Evolutionary conservation across 1,140 invertebrate genomes (phyloP).

Genomic region (Diprion similis): DNA sequence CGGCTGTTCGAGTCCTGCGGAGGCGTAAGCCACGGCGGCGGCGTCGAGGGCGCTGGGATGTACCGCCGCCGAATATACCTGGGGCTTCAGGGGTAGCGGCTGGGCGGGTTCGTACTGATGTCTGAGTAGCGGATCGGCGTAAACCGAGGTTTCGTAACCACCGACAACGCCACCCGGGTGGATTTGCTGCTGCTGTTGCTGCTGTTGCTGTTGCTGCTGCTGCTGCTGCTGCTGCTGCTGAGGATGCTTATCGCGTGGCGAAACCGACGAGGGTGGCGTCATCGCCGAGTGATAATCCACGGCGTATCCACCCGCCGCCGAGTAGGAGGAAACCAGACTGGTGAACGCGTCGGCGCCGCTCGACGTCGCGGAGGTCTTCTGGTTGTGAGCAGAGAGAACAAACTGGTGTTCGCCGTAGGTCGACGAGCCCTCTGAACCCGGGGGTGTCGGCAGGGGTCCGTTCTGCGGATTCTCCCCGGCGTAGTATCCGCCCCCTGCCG

Average conservation of each 20-base stretch:
- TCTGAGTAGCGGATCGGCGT: constrained; percentile 63
- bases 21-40: constrained; percentile 62
- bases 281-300: constrained; percentile 90
- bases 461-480: constrained; percentile 52
- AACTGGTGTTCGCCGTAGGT: constrained; percentile 76
- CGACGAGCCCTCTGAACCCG: constrained; percentile 81
- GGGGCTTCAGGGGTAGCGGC: constrained; percentile 87
- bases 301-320: constrained; percentile 69
- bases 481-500: constrained; percentile 61
- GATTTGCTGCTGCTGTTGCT: constrained; percentile 40
- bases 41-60: constrained; percentile 67
- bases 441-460: constrained; percentile 85
- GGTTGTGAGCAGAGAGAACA: constrained; percentile 67
- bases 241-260: constrained; percentile 86
- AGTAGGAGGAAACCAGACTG: constrained; percentile 67
- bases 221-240: constrained; percentile 57
- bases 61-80: constrained; percentile 77
- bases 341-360: constrained; percentile 64
- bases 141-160: constrained; percentile 50
- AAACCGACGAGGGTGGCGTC: constrained; percentile 94
- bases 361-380: constrained; percentile 59
- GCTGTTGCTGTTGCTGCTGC: constrained; percentile 35
- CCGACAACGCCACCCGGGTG: constrained; percentile 42
- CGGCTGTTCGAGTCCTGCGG: constrained; percentile 72
- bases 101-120: constrained; percentile 72